Percentiles rank a stretch among this genome's conserved stretches.
These are phyloP conservation scores for Sceloporus tristichus DNA, from an alignment of 2,113 vertebrate species.

Conservation along the genomic window DNA sequence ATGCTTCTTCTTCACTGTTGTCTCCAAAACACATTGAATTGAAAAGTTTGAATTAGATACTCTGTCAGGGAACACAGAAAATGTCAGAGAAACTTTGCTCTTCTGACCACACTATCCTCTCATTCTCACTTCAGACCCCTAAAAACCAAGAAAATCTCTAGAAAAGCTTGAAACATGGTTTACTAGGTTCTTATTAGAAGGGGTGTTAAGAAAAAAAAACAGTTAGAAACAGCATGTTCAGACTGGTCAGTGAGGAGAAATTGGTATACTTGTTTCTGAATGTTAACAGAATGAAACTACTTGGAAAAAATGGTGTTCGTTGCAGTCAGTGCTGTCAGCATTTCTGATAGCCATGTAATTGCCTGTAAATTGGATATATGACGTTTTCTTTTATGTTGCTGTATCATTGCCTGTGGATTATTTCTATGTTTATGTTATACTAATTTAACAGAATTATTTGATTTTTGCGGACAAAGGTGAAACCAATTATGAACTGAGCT, in stretches of 20 bases:
- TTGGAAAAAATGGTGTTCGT: neutral
- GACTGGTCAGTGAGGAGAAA: neutral
- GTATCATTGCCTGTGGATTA: neutral
- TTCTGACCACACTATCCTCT: neutral
- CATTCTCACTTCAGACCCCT: neutral
- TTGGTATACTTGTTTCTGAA: neutral
- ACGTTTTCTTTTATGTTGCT: neutral
- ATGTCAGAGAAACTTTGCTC: neutral
- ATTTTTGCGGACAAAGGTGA: neutral
- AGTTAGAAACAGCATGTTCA: neutral
- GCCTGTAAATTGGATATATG: constrained; percentile 11
- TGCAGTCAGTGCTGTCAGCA: neutral
- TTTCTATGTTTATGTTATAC: neutral
- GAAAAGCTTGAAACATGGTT: neutral
- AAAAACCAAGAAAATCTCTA: neutral
- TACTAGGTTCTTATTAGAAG: neutral
- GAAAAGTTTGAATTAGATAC: neutral
- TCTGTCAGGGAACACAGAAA: neutral
- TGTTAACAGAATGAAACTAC: neutral
- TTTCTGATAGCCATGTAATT: constrained; percentile 12
- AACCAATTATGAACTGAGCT: neutral
- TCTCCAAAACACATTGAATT: neutral
- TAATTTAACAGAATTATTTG: neutral
- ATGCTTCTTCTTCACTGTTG: too few relatives aligned
- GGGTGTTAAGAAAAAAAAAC: too few relatives aligned